Base-by-base conservation (phyloP, 2,113 vertebrate genomes). In the Tachycineta bicolor region DNA sequence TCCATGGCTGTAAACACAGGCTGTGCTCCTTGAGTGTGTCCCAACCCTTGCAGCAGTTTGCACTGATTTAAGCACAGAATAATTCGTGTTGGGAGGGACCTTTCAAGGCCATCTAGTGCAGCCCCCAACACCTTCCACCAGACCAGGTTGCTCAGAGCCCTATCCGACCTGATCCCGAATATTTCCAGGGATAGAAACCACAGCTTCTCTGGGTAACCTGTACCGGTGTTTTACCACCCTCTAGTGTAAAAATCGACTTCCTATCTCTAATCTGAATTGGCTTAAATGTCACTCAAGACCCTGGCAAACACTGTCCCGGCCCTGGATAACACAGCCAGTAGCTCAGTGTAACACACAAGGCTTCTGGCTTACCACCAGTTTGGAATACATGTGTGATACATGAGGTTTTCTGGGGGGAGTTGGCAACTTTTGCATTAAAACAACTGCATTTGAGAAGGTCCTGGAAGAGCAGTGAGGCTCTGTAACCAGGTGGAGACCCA, bases 311-410 rank as follows among this genome's bases (percentile, higher is more conserved):
- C 0, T 46, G 10, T 41, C 25, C 52, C n/a, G 65, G 26, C 49
- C n/a, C 31, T 21, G 33, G n/a, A 16, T 53, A 78, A 37, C 37
- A 39, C 37, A 76, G 43, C 20, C 64, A 49, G 47, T 37, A 79
- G n/a, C 33, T 75, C 26, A 3, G 7, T 11, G 9, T 29, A n/a
- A 46, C 31, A 46, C 31, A 22, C 1, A 3, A 67, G 0, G 3
- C 39, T 82, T 52, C 50, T 67, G 65, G 25, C 39, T 83, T 29
- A 12, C 46, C 9, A 2, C 21, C 80, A 29, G 33, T n/a, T 91
- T 26, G 6, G 63, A 47, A 83, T 22, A 53, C 1, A 5, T 0
- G 1, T 39, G 52, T 21, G 24, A 20, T 12, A 74, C 14, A 6
- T 12, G 20, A 39, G 43, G 14, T 14, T 65, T 69, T 49, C 5